These are phyloP conservation scores for Protobothrops flavoviridis DNA, from an alignment of 2,113 vertebrate species.

Conservation along the genomic window DNA sequence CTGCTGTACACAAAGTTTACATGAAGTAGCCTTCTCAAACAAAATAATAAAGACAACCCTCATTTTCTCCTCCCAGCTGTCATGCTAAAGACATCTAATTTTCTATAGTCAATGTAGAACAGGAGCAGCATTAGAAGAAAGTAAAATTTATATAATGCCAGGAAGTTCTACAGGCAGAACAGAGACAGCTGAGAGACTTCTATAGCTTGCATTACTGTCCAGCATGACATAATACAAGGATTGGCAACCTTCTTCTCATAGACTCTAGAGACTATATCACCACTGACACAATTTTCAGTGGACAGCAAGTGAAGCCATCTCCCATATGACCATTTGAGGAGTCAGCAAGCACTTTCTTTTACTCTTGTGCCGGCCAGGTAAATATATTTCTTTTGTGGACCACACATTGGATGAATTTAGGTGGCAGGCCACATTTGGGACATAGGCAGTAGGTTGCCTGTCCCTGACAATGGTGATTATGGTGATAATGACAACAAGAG, in stretches of 20 bases:
- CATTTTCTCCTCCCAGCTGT: neutral
- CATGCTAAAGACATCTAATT: neutral
- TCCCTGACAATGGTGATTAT: neutral
- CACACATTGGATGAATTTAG: neutral
- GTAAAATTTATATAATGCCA: neutral
- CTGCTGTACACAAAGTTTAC: neutral
- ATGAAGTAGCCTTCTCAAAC: neutral
- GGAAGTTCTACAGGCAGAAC: neutral
- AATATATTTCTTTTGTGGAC: neutral
- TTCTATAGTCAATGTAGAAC: neutral
- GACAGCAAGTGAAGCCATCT: neutral
- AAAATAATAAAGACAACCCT: neutral
- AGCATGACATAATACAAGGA: neutral
- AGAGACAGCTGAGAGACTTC: neutral
- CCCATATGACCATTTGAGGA: neutral
- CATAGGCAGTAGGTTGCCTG: neutral
- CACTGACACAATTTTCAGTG: neutral
- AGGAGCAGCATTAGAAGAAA: neutral
- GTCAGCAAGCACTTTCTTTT: neutral
- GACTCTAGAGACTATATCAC: neutral
- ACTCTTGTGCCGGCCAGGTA: neutral
- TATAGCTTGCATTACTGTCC: neutral
- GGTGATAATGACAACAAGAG: neutral
- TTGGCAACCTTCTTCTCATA: neutral
- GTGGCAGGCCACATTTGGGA: neutral